phyloP scores from a whole-genome alignment of 2,888 invertebrate species.

The Nematopogon swammerdamellus region DNA sequence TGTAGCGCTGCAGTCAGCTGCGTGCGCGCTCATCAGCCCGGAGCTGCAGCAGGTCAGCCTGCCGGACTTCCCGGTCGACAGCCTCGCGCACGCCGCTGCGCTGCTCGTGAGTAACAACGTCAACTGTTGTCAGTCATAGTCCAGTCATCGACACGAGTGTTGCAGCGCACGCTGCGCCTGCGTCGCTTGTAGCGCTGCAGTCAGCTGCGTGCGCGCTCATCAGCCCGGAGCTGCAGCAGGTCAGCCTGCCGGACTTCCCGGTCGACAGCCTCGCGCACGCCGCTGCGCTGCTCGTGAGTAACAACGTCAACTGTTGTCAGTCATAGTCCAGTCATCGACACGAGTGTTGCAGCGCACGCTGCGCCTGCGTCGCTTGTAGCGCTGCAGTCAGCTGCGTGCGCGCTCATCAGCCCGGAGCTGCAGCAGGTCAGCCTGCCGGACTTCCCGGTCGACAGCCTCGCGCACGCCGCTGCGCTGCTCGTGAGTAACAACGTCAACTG shows the following conservation, averaged over 20 bases:
- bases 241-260: conserved; percentile 89
- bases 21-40: conserved; percentile 73
- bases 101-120: conserved; percentile 66
- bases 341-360: conserved; percentile 51
- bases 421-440: conserved; percentile 75
- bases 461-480: conserved; percentile 63
- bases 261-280: conserved; percentile 71
- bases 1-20: conserved; percentile 69
- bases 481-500: no score
- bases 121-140: no score
- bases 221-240: conserved; percentile 66
- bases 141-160: conserved; percentile 38
- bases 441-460: conserved; percentile 83
- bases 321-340: conserved; percentile 16
- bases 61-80: conserved; percentile 90
- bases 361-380: conserved; percentile 53
- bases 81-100: conserved; percentile 61
- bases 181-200: conserved; percentile 61
- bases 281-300: conserved; percentile 64
- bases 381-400: conserved; percentile 74
- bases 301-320: no score
- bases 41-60: conserved; percentile 71
- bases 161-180: conserved; percentile 38
- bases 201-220: conserved; percentile 78
- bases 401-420: conserved; percentile 75